A percentile compares a stretch with the other conserved stretches of the same genome.
phyloP scores from a whole-genome alignment of 2,888 invertebrate species.

The Eutolmus rufibarbis region DNA sequence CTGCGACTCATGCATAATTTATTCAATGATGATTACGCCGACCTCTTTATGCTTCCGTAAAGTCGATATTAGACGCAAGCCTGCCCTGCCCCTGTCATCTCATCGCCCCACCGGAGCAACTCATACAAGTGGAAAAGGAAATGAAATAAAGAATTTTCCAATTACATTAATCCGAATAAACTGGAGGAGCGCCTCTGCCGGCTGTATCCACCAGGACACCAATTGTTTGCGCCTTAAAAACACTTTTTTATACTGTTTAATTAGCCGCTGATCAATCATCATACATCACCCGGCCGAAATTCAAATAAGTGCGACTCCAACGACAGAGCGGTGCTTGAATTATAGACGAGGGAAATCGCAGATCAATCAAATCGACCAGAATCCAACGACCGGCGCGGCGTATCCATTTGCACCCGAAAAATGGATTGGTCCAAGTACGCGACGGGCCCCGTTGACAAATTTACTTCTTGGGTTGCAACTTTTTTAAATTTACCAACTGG shows the following conservation, averaged over 20 bases:
- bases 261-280: constrained; percentile 41
- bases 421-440: background rate
- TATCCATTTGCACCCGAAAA: constrained; percentile 6
- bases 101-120: background rate
- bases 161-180: constrained; percentile 32
- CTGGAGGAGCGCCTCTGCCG: background rate
- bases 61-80: background rate
- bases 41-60: constrained; percentile 44
- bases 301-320: constrained; percentile 25
- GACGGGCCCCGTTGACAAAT: constrained; percentile 12
- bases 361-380: constrained; percentile 28
- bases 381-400: background rate
- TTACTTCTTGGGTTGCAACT: background rate
- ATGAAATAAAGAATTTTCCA: constrained; percentile 32
- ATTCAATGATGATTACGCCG: constrained; percentile 62
- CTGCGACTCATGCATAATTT: constrained; percentile 57
- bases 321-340: constrained; percentile 11
- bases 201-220: background rate
- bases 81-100: background rate
- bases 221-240: background rate
- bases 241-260: constrained; percentile 30
- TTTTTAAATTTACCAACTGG: background rate
- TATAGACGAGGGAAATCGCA: constrained; percentile 21
- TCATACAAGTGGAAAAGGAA: constrained; percentile 27
- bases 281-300: constrained; percentile 34